Base-by-base conservation (phyloP, 1,140 invertebrate species). In the Oryctes rhinoceros region DNA sequence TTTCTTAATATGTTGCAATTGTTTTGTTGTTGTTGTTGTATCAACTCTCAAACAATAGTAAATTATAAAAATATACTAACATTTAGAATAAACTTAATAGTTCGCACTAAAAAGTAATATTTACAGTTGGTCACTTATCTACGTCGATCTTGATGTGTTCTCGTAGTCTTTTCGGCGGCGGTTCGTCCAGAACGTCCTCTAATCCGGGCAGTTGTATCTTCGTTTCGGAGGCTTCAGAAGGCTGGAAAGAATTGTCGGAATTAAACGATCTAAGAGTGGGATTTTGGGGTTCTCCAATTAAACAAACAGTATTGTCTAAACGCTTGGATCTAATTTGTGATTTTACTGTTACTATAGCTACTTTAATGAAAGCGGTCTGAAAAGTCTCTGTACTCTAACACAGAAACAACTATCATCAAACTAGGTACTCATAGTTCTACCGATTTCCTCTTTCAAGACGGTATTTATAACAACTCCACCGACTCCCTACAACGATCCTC, bases 151-250 rank as follows among this genome's bases (percentile, higher is more conserved):
- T 86, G 80, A 87, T 86, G 48, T 84, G 82, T 80, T 86, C 85
- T 65, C 86, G 81, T 76, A 87, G 81, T 82, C 88, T 84, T 84
- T 91, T 91, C 47, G 87, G 85, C 76, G 90, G 89, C 0, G 90
- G 90, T 82, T 90, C 90, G 9, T 87, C 87, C 15, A 85, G 78
- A 48, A 93, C 92, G 18, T 93, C 92, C 81, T 92, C 92, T 76
- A 94, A 88, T 10, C 92, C 92, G 53, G 93, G 93, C 79, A 94
- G 88, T 86, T 93, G 92, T 83, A 94, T 94, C 87, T 93, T 92
- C 18, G 93, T 94, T 82, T 94, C 93, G 0, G 93, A 93, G 30
- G 93, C 93, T 89, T 94, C 92, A n/a, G 92, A 92, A 49, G 93
- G 93, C 93, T 94, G 89, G 7, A 78, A 78, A 53, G 49, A 78